Base-by-base conservation (phyloP, 2,888 invertebrate species). In the Micropterix aruncella region DNA sequence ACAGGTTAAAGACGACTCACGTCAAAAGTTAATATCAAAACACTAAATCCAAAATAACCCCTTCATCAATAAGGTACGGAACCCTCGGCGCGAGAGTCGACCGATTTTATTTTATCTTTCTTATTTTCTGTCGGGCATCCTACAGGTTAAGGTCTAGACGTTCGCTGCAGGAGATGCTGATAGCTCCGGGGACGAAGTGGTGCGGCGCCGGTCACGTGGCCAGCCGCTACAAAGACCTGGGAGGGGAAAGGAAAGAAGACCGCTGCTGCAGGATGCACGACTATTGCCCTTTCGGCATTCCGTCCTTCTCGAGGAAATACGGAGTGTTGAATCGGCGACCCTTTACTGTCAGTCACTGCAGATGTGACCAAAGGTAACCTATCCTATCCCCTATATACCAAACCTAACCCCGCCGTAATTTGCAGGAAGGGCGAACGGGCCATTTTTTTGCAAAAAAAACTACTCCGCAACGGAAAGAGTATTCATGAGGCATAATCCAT, bases 341-440 rank as follows among this genome's bases (percentile, higher is more conserved):
- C 51, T 80, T 78, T 63, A 83, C 84, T 27, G 66, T 85, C 51
- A 82, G 82, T 57, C 81, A 83, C 60, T 87, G 86, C 64, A 70
- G 73, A 52, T 87, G 86, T 61, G 86, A 87, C 64, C 73, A 75
- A 66, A 83, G 82, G 85, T 84, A n/a, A n/a, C n/a, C n/a, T n/a
- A n/a, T n/a, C n/a, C n/a, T n/a, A n/a, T n/a, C n/a, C n/a, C n/a
- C n/a, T n/a, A n/a, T n/a, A n/a, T n/a, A n/a, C n/a, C n/a, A n/a
- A n/a, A n/a, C n/a, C n/a, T n/a, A n/a, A n/a, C n/a, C n/a, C n/a
- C n/a, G n/a, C n/a, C n/a, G n/a, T n/a, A n/a, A n/a, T n/a, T n/a
- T n/a, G n/a, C n/a, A n/a, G n/a, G n/a, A n/a, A n/a, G n/a, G n/a
- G n/a, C n/a, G n/a, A n/a, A n/a, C n/a, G n/a, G n/a, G n/a, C n/a